Evolutionary conservation across 2,797 vertebrate species (phyloP).

Genomic region (Buceros bicornis): DNA sequence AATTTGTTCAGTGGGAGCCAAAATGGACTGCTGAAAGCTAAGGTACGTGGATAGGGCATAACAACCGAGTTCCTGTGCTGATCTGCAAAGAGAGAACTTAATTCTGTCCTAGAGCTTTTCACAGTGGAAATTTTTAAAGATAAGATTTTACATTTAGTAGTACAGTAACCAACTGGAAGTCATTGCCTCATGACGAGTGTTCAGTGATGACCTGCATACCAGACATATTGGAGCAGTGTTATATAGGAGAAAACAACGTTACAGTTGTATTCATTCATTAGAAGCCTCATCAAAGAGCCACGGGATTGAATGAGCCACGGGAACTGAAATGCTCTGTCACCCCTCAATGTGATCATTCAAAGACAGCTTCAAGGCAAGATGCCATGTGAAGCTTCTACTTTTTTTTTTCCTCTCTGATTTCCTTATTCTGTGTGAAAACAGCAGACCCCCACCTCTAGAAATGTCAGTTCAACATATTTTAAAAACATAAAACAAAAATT

Average conservation of each 20-base stretch:
- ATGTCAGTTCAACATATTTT: background rate
- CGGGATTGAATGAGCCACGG: background rate
- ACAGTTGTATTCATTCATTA: background rate
- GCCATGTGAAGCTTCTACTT: background rate
- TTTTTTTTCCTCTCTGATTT: background rate
- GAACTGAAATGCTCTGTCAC: background rate
- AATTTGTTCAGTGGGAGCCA: background rate
- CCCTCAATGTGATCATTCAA: accelerated
- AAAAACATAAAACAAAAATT: background rate
- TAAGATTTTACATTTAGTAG: background rate
- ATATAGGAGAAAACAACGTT: background rate
- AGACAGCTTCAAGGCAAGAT: background rate
- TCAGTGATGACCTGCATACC: background rate
- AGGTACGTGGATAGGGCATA: background rate
- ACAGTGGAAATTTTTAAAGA: background rate
- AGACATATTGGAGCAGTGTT: background rate
- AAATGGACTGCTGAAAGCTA: background rate
- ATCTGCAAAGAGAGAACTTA: background rate
- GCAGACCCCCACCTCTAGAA: background rate
- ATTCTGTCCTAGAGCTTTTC: background rate
- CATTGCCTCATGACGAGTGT: background rate
- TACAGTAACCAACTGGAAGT: background rate
- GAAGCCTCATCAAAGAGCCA: background rate
- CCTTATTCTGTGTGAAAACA: background rate
- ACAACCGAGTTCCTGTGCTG: background rate